Base-by-base conservation (phyloP, 2,113 vertebrate genomes). In the Tretioscincus oriximinensis region DNA sequence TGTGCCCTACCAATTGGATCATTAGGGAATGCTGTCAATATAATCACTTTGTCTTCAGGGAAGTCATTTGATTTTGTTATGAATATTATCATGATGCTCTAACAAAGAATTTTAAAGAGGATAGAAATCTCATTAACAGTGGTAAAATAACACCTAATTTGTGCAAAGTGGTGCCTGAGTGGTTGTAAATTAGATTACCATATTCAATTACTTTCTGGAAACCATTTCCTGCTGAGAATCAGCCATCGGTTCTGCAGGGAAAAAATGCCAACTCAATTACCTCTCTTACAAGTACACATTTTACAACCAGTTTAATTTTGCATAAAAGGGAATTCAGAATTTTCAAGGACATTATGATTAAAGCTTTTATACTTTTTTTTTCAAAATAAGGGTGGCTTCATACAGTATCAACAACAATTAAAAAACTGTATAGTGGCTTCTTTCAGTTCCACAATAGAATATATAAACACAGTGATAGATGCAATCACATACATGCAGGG, bases 131-230 rank as follows among this genome's bases (percentile, higher is more conserved):
- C 72, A 88, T 86, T 85, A 85, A 86, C 81, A 80, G 64, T 7
- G 77, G 64, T 21, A 82, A 84, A 88, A 85, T 71, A 66, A 54
- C 65, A 26, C 80, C 78, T 84, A 70, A 89, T 92, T 76, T 88
- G 71, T 78, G 80, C 74, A 83, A 90, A 87, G 24, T 63, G 69
- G 67, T 83, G 78, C 76, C 78, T 87, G 83, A 87, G 73, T 72
- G 78, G 76, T 77, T 86, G 76, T 87, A 88, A 91, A 86, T 91
- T 89, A 86, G 69, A 89, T 84, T 84, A 77, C 35, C 51, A 54
- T 88, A 86, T 87, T 92, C 86, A 91, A 87, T 91, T 91, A 86
- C 86, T 86, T 91, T 85, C 82, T 86, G 84, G 91, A 93, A 91
- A 72, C 71, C 35, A 82, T 69, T 91, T 93, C 88, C 86, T 89